These are phyloP conservation scores for Cassiopea andromeda DNA, from an alignment of 30 jellyfish, hydroid and myxozoan genomes.

Conservation along the genomic window DNA sequence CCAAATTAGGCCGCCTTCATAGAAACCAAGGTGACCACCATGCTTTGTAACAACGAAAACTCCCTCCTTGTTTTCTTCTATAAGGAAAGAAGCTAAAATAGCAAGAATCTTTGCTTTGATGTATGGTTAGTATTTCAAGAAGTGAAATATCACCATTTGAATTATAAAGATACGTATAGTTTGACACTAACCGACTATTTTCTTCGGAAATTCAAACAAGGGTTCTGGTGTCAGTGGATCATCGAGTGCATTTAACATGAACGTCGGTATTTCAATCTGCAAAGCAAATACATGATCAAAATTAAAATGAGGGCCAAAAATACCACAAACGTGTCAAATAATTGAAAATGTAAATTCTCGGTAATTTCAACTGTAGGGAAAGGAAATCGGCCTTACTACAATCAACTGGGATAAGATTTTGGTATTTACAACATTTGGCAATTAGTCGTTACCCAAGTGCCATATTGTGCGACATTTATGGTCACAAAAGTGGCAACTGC, in stretches of 20 bases:
- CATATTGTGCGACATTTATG: no score
- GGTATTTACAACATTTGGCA: no score
- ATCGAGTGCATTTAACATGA: constrained; percentile 84
- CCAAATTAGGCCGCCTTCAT: constrained; percentile 82
- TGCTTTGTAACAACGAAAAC: constrained; percentile 79
- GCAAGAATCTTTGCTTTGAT: no score
- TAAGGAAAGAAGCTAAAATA: not conserved
- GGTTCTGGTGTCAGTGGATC: constrained; percentile 95
- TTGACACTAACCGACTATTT: constrained; percentile 74
- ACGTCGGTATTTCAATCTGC: constrained; percentile 77
- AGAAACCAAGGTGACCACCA: constrained; percentile 99
- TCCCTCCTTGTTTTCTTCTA: constrained; percentile 75
- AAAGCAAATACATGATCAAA: not conserved
- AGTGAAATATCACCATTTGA: no score
- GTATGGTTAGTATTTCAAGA: no score
- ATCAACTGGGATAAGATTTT: not conserved
- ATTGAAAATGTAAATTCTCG: no score
- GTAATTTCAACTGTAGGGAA: no score
- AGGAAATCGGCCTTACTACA: not conserved
- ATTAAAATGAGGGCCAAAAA: not conserved
- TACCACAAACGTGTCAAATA: not conserved
- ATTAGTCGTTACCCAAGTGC: no score
- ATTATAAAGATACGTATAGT: not conserved
- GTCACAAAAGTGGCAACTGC: no score
- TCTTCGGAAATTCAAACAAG: constrained; percentile 73